Conservation (phyloP, 2,797 vertebrate species). For the Agapornis canus region DNA sequence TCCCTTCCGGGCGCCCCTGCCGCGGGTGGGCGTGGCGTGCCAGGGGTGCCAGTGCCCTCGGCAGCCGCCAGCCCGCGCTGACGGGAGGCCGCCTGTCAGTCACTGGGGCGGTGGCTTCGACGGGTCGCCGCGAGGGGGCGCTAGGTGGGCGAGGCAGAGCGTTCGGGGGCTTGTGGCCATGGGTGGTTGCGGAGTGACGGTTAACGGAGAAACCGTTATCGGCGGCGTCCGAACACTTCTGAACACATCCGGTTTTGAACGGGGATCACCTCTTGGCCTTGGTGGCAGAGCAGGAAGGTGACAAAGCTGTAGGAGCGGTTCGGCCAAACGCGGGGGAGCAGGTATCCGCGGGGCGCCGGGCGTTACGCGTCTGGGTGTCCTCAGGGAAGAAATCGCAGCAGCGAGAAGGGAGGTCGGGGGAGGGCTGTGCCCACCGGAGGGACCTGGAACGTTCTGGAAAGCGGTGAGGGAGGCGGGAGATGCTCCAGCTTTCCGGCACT, state of each 20-base stretch:
- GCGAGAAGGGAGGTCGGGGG: not conserved
- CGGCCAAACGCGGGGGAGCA: conserved; percentile 18
- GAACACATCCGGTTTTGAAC: not conserved
- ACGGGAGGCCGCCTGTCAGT: not conserved
- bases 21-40: not conserved
- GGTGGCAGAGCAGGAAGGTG: not conserved
- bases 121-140: not conserved
- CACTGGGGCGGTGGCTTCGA: not conserved
- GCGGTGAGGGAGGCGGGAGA: not conserved
- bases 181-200: not conserved
- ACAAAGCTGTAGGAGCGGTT: not conserved
- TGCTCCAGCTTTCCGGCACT: no score
- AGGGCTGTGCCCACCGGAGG: not conserved
- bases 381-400: not conserved
- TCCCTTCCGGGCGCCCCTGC: not conserved
- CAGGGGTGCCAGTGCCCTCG: not conserved
- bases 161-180: not conserved
- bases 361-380: not conserved
- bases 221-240: not conserved
- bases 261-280: not conserved
- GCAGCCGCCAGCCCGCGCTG: not conserved
- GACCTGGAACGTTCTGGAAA: not conserved
- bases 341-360: not conserved
- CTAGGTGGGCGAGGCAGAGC: not conserved
- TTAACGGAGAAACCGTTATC: not conserved